Evolutionary conservation across 2,113 vertebrate genomes (phyloP).

Genomic region (Strigops habroptila): DNA sequence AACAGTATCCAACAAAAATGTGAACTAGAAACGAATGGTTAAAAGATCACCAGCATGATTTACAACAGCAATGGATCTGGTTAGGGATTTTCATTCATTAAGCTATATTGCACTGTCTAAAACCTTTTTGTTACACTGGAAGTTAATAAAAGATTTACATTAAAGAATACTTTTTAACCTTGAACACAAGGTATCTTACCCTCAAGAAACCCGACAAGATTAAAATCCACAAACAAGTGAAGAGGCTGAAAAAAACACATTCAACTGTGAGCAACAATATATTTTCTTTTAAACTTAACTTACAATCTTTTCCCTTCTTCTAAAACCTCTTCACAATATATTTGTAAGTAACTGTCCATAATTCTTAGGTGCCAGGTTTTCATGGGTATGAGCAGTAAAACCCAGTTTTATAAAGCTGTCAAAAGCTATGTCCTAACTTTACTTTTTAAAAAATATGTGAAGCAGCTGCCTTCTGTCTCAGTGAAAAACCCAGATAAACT

Average conservation of each 20-base stretch:
- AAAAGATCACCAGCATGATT: not conserved
- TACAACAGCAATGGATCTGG: not conserved
- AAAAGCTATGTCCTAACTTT: not conserved
- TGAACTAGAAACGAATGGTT: not conserved
- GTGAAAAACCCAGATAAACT: not conserved
- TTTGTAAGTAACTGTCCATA: not conserved
- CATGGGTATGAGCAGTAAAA: not conserved
- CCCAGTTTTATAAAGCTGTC: not conserved
- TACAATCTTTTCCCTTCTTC: not conserved
- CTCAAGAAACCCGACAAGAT: slow-evolving; percentile 83
- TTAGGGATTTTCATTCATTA: not conserved
- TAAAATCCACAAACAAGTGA: slow-evolving; percentile 90
- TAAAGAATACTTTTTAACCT: not conserved
- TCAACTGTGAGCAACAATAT: not conserved
- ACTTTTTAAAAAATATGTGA: not conserved
- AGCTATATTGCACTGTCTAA: not conserved
- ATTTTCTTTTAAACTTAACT: not conserved
- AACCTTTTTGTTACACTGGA: not conserved
- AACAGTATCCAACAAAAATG: not conserved
- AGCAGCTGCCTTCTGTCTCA: not conserved
- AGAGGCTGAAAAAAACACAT: slow-evolving; percentile 75
- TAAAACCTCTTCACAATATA: not conserved
- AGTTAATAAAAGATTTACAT: not conserved
- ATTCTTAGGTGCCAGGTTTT: not conserved
- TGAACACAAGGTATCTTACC: slow-evolving; percentile 73